A percentile compares a stretch with the other conserved stretches of the same genome.
phyloP scores from a whole-genome alignment of 2,113 vertebrate species.

The Oxyruncus cristatus region DNA sequence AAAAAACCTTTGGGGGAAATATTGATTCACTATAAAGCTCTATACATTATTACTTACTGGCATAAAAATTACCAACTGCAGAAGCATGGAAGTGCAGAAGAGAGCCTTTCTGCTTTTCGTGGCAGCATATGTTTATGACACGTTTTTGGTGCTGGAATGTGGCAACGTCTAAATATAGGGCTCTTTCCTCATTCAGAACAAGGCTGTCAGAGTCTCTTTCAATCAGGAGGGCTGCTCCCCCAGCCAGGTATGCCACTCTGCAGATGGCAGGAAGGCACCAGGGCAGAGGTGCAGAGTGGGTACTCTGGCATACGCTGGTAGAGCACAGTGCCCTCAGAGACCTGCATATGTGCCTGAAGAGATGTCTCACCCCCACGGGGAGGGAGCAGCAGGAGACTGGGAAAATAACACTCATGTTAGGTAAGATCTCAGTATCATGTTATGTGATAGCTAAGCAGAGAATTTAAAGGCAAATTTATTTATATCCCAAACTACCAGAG shows the following conservation, averaged over 20 bases:
- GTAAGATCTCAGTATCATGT: background rate
- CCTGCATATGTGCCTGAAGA: background rate
- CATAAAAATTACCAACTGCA: constrained; percentile 8
- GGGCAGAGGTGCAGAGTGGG: too few species aligned
- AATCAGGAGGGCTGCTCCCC: background rate
- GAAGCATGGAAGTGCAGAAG: background rate
- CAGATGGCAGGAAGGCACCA: rapidly evolving
- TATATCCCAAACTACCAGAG: background rate
- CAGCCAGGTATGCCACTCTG: background rate
- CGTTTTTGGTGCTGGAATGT: constrained; percentile 12
- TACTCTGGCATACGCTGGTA: background rate
- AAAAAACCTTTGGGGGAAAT: background rate
- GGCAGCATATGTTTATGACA: constrained; percentile 22
- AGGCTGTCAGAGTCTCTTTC: background rate
- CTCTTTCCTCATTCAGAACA: constrained; percentile 1
- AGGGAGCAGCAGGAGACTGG: background rate
- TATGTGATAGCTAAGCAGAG: background rate
- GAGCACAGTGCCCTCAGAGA: background rate
- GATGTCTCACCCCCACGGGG: background rate
- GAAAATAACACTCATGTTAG: background rate
- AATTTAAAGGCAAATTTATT: background rate
- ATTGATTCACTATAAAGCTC: background rate
- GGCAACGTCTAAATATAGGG: background rate
- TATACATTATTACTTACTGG: background rate
- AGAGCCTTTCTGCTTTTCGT: background rate